Evolutionary conservation across 2,113 vertebrate species (phyloP), one percentile per base, ranked within the genome.

Genomic region (Meleagris gallopavo): DNA sequence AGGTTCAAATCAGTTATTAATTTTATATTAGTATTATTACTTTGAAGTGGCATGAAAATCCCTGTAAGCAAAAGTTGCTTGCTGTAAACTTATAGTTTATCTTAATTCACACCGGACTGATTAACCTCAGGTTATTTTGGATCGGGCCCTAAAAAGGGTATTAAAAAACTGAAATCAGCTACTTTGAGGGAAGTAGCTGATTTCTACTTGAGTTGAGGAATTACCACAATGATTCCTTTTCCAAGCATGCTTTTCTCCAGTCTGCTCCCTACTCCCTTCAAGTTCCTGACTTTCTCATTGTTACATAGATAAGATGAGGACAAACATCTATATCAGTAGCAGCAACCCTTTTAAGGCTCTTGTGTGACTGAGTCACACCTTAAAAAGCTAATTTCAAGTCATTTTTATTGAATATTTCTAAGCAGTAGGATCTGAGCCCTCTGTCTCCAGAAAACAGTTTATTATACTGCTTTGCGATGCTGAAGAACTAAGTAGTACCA

Each of bases 61-160:
- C 36, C 66, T 58, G 61, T 57, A 86, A 94, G 77, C 57, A 88
- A 61, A 85, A 64, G 46, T 50, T 93, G 38, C 36, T 78, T 72
- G 46, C 65, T 83, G 40, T 65, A 16, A 87, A 83, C 74, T 84
- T 2, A 80, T 38, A 52, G 38, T 74, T 83, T 87, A 89, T 75
- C 87, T 89, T 93, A 89, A 88, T 83, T 81, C 80, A 81, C 46
- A 55, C 12, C 70, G 64, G 82, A 62, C 69, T 77, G 65, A 52
- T 88, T 88, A 95, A 91, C 78, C n/a, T 83, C 41, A 52, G 34
- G 34, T 55, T 77, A 46, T 78, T 93, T 78, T 87, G 66, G 57
- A 90, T 78, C 64, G 57, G 73, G 36, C 22, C 54, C n/a, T 77
- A 34, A 24, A 70, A 24, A 65, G 24, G 13, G 0, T 77, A 83